A percentile compares a stretch with the other conserved stretches of the same genome.
Evolutionary conservation across 2,888 invertebrate genomes (phyloP).

Genomic region (Notocelia uddmanniana): DNA sequence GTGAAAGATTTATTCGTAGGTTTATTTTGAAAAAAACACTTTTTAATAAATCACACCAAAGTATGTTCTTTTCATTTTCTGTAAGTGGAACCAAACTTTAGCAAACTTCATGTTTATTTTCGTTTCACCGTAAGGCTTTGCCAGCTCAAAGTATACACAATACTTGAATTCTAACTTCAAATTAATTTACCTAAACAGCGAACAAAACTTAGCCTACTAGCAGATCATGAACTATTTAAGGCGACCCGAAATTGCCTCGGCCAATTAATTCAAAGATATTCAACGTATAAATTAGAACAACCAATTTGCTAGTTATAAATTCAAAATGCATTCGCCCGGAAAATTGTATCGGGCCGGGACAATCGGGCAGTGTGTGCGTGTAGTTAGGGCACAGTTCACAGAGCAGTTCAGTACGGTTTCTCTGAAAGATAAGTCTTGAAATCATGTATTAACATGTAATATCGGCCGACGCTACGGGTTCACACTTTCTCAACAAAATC

Average conservation of each 20-base stretch:
- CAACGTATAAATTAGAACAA: conserved; percentile 79
- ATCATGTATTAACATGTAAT: not conserved
- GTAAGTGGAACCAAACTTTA: too few relatives aligned
- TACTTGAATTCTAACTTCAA: not conserved
- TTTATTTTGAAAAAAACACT: too few relatives aligned
- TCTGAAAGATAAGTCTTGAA: not conserved
- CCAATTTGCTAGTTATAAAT: conserved; percentile 85
- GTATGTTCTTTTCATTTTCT: too few relatives aligned
- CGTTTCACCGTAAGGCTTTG: too few relatives aligned
- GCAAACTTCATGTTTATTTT: too few relatives aligned
- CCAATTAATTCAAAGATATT: conserved; percentile 83
- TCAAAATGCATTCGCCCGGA: conserved; percentile 82
- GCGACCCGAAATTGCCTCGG: conserved; percentile 63
- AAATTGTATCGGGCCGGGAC: conserved; percentile 79
- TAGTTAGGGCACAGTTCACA: conserved; percentile 34
- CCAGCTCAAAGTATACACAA: too few relatives aligned
- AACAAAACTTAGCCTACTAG: conserved; percentile 34
- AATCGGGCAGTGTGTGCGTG: conserved; percentile 39
- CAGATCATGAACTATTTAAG: conserved; percentile 44
- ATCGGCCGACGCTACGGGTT: not conserved
- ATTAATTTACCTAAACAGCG: conserved; percentile 13
- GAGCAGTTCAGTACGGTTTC: not conserved
- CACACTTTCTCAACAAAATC: too few relatives aligned
- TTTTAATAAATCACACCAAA: too few relatives aligned
- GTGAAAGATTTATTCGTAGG: too few relatives aligned